phyloP scores from a whole-genome alignment of 35 echinoderm and acorn worm genomes.

The Ophiothrix spiculata region DNA sequence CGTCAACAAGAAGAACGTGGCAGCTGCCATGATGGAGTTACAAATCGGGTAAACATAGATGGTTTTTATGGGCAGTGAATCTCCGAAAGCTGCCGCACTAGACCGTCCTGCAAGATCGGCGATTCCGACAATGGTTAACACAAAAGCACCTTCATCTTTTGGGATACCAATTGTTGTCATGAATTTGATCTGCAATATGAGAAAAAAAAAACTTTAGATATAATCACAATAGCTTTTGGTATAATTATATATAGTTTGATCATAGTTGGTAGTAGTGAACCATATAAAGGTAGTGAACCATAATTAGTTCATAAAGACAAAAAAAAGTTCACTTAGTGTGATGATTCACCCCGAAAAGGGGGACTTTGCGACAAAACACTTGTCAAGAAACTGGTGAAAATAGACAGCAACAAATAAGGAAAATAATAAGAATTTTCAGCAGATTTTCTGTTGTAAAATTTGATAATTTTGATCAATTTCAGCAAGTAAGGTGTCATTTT shows the following conservation, averaged over 20 bases:
- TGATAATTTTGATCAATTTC: too few species aligned
- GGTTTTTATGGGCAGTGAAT: slow-evolving; percentile 64
- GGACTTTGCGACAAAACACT: too few species aligned
- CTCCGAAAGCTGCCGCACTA: slow-evolving; percentile 60
- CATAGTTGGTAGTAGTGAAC: background rate
- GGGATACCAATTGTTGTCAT: slow-evolving; percentile 95
- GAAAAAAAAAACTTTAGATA: background rate
- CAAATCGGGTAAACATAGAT: slow-evolving; percentile 86
- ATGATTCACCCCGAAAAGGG: too few species aligned
- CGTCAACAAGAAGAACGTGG: slow-evolving; percentile 61
- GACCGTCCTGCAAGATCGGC: slow-evolving; percentile 68
- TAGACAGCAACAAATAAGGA: too few species aligned
- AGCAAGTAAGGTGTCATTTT: too few species aligned
- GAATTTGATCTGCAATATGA: slow-evolving; percentile 79
- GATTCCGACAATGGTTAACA: slow-evolving; percentile 73
- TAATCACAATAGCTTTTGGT: background rate
- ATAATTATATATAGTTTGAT: background rate
- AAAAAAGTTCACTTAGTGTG: too few species aligned
- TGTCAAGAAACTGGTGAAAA: too few species aligned
- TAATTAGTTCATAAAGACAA: too few species aligned
- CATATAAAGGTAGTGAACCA: too few species aligned
- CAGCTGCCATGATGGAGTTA: slow-evolving; percentile 65
- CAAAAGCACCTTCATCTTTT: slow-evolving; percentile 45
- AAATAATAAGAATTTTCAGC: too few species aligned
- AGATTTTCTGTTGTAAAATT: too few species aligned